A percentile compares a stretch with the other conserved stretches of the same genome.
Evolutionary conservation across 1,140 invertebrate genomes (phyloP).

Genomic region (Platyscapa corneri): DNA sequence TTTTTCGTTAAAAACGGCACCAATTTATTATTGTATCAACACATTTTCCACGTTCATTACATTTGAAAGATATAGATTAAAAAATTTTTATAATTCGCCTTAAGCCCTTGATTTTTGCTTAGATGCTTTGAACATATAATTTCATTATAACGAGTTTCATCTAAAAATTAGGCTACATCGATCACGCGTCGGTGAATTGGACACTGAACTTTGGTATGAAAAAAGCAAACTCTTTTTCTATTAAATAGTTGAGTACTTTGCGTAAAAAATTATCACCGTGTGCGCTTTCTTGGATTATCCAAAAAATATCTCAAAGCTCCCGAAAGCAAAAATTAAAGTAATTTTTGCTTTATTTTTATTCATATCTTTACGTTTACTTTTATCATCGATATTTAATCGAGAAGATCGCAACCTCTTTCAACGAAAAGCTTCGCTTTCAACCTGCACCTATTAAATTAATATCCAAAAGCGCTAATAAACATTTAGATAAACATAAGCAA

Average conservation of each 20-base stretch:
- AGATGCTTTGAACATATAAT: not conserved
- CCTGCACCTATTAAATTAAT: not conserved
- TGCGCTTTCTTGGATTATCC: not conserved
- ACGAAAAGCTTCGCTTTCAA: not conserved
- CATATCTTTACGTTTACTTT: no score
- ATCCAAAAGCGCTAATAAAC: not conserved
- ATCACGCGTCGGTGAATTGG: not conserved
- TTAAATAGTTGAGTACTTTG: not conserved
- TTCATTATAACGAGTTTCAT: not conserved
- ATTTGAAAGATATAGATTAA: not conserved
- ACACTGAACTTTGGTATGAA: not conserved
- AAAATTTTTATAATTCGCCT: not conserved
- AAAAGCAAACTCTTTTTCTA: not conserved
- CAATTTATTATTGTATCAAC: slow-evolving; percentile 19
- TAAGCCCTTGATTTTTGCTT: not conserved
- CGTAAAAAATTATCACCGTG: not conserved
- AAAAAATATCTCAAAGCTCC: not conserved
- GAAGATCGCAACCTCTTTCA: not conserved
- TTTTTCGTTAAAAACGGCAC: not conserved
- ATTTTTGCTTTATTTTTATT: no score
- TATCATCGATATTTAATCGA: no score
- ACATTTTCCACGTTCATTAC: not conserved
- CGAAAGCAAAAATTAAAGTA: no score
- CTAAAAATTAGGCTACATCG: not conserved
- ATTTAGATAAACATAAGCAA: not conserved